Conservation (phyloP, 2,888 invertebrate species). For the Sphinx pinastri region DNA sequence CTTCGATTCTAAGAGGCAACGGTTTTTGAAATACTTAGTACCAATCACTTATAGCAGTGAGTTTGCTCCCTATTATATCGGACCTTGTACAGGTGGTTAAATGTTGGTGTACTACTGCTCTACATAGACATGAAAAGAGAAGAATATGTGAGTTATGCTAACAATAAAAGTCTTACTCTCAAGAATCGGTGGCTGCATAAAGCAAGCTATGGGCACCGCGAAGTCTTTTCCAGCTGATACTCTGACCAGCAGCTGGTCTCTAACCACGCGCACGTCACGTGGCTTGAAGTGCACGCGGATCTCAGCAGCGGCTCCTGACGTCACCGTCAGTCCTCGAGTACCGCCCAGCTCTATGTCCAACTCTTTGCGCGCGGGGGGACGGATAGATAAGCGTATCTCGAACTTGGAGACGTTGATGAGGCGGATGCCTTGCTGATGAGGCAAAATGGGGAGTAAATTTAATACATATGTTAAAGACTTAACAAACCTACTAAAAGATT, state of each 20-base stretch:
- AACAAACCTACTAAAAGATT: no score
- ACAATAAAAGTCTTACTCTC: constrained; percentile 47
- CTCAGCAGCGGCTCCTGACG: constrained; percentile 58
- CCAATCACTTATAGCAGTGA: no score
- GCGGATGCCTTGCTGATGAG: constrained; percentile 53
- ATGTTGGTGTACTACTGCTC: no score
- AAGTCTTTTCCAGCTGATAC: constrained; percentile 43
- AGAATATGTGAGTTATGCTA: no score
- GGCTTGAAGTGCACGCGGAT: constrained; percentile 61
- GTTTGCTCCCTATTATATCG: no score
- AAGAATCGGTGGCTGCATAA: constrained; percentile 64
- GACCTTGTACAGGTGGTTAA: no score
- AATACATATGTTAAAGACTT: no score
- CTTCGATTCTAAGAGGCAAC: no score
- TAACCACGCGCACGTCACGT: constrained; percentile 50
- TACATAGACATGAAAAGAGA: no score
- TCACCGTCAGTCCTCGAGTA: constrained; percentile 55
- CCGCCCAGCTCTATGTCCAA: constrained; percentile 54
- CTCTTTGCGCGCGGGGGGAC: constrained; percentile 57
- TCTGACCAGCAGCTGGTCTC: constrained; percentile 53
- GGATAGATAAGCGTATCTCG: constrained; percentile 60
- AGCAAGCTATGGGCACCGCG: constrained; percentile 59
- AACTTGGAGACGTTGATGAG: constrained; percentile 62
- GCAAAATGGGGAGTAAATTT: no score
- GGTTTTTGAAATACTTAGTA: no score